phyloP scores from a whole-genome alignment of 2,797 vertebrate species.

The Pseudomugil tenellus region DNA sequence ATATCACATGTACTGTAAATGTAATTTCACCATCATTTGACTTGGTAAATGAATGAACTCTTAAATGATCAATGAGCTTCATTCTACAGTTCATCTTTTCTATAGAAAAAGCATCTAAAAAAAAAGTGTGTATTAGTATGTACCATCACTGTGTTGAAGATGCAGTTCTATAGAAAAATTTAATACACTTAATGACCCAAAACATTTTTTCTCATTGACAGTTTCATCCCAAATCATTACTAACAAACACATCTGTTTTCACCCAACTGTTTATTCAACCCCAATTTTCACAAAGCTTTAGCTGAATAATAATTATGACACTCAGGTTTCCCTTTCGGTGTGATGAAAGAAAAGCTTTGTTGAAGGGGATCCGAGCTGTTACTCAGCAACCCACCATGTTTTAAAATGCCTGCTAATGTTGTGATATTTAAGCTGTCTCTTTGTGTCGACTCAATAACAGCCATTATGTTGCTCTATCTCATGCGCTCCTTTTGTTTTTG shows the following conservation, averaged over 20 bases:
- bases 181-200: conserved; percentile 8
- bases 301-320: conserved; percentile 15
- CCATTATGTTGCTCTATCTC: conserved; percentile 41
- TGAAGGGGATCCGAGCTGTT: conserved; percentile 17
- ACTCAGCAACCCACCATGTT: conserved; percentile 20
- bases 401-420: conserved; percentile 37
- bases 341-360: conserved; percentile 39
- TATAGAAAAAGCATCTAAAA: conserved; percentile 57
- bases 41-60: background rate
- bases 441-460: conserved; percentile 29
- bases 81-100: conserved; percentile 24
- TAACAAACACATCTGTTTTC: background rate
- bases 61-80: background rate
- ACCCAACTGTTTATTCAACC: background rate
- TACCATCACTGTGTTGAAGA: conserved; percentile 18
- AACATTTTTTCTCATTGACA: conserved; percentile 4
- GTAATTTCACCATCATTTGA: conserved; percentile 7
- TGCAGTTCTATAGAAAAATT: conserved; percentile 41
- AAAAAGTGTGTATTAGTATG: background rate
- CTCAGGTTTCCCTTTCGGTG: conserved; percentile 11
- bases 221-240: background rate
- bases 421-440: conserved; percentile 36
- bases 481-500: conserved; percentile 50
- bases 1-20: background rate
- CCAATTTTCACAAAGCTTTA: conserved; percentile 25